Evolutionary conservation across 2,113 vertebrate genomes (phyloP).

Genomic region (Toxotes jaculatrix): DNA sequence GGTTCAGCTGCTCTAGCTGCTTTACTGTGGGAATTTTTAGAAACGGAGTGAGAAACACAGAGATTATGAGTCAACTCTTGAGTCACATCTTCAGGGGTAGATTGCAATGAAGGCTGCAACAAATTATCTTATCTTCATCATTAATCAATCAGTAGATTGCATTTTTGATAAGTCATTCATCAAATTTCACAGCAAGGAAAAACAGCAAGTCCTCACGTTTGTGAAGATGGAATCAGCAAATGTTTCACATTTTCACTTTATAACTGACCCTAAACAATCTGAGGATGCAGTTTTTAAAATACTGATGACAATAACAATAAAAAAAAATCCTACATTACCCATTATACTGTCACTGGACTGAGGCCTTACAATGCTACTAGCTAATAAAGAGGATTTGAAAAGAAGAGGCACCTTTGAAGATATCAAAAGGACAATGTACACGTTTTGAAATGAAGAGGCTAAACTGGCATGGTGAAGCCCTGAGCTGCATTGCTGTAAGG

Average conservation of each 20-base stretch:
- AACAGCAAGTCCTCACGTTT: neutral
- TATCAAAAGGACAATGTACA: slow-evolving; percentile 20
- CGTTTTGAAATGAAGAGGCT: slow-evolving; percentile 23
- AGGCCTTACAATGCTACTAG: neutral
- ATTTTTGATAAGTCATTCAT: neutral
- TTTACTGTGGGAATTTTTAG: neutral
- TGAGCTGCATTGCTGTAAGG: slow-evolving; percentile 27
- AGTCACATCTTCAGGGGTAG: slow-evolving; percentile 10
- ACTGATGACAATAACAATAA: neutral
- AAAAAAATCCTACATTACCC: neutral
- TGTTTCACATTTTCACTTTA: neutral
- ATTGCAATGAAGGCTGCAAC: neutral
- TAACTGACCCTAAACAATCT: neutral
- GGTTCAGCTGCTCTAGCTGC: neutral
- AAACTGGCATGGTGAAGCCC: slow-evolving; percentile 25
- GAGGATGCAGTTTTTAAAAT: neutral
- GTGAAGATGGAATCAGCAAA: neutral
- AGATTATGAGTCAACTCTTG: neutral
- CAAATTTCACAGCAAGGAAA: neutral
- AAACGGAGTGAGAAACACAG: neutral
- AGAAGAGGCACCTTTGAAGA: slow-evolving; percentile 11
- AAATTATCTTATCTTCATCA: neutral
- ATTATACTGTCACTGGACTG: neutral
- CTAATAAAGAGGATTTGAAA: neutral
- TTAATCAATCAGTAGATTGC: neutral